phyloP scores from a whole-genome alignment of 2,113 vertebrate genomes.

The Labrus mixtus region DNA sequence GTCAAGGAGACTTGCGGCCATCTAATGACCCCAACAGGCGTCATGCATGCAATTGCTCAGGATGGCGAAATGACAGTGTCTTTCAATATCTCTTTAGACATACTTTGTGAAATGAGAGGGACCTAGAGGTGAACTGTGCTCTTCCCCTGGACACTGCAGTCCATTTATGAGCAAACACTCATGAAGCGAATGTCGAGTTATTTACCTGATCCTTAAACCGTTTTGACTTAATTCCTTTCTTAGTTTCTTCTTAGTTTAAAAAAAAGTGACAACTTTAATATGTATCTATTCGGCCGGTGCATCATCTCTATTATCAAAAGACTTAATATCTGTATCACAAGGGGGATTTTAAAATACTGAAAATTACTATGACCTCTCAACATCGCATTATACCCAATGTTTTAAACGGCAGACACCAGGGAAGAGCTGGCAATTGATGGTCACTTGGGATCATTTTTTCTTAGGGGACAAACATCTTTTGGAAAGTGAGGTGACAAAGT shows the following conservation, averaged over 20 bases:
- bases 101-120: constrained; percentile 72
- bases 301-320: neutral
- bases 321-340: no score
- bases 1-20: constrained; percentile 77
- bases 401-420: no score
- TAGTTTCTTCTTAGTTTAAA: no score
- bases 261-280: neutral
- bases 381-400: no score
- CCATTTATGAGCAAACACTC: constrained; percentile 21
- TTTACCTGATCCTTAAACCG: neutral
- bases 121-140: constrained; percentile 22
- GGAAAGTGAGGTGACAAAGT: neutral
- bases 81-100: constrained; percentile 72
- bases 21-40: constrained; percentile 80
- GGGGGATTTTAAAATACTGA: no score
- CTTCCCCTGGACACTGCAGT: constrained; percentile 35
- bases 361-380: no score
- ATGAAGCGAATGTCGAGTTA: neutral
- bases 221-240: no score
- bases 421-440: no score
- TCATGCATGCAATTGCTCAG: constrained; percentile 72
- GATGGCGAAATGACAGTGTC: constrained; percentile 72
- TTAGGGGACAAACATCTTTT: no score
- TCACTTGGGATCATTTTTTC: no score
- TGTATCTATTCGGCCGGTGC: neutral